Base-by-base conservation (phyloP, 1,140 invertebrate species). In the Pogonus chalceus region DNA sequence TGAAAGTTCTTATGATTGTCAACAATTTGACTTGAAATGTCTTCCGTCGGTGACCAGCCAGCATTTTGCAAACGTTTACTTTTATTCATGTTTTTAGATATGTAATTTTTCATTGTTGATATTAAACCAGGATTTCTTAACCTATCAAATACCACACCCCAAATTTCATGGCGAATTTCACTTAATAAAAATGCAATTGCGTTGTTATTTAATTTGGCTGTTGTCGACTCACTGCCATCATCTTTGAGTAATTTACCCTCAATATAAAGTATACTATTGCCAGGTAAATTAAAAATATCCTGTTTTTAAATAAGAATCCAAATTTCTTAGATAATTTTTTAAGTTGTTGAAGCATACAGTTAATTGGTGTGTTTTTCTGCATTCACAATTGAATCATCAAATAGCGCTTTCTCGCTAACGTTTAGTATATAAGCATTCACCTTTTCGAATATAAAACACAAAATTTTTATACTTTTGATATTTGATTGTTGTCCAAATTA, bases 231-330 rank as follows among this genome's bases (percentile, higher is more conserved):
- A 18, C 35, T 55, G 49, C 55, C 49, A n/a, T 47, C 23, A 47
- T 23, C n/a, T 35, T 60, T 58, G 23, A 58, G 39, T 49, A 61
- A 54, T 56, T 51, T 53, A 21, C 62, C 62, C 37, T 64, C 62
- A n/a, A 65, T 60, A 46, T 61, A 64, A 37, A 63, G 24, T 24
- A 43, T 53, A 52, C 60, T 60, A 10, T 60, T 56, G 14, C 48
- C 35, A 9, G 61, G 60, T 22, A 61, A 46, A n/a, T 56, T 56
- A 48, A 55, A 62, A 2, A 57, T 50, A 52, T 64, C 61, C 47
- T 56, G 52, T 51, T 58, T 50, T 39, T 58, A 21, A 20, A 62
- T 59, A 10, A 56, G 52, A 51, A 62, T 62, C 10, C 61, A 26
- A 52, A 61, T 61, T 56, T 62, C 55, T 54, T 59, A 59, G 31